Percentiles rank a stretch among this genome's conserved stretches.
Evolutionary conservation across 2,888 invertebrate genomes (phyloP).

Genomic region (Noctua janthina): DNA sequence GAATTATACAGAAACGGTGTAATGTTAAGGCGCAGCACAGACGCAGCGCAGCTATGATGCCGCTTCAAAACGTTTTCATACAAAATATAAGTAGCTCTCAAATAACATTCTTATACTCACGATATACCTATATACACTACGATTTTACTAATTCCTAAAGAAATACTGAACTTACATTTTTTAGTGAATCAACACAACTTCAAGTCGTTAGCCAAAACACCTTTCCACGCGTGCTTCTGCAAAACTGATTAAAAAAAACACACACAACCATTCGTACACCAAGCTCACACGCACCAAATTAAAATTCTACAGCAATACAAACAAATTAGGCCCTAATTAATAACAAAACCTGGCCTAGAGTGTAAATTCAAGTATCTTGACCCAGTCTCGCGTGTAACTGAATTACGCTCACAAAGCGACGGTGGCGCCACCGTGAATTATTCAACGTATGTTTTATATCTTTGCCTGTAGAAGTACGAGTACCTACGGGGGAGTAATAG

Average conservation of each 20-base stretch:
- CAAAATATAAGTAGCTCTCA: no score
- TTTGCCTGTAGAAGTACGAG: slow-evolving; percentile 38
- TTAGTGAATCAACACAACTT: not conserved
- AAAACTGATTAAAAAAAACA: not conserved
- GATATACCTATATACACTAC: not conserved
- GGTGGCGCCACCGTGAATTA: slow-evolving; percentile 74
- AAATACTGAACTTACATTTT: not conserved
- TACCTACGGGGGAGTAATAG: slow-evolving; percentile 28
- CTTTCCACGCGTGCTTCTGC: not conserved
- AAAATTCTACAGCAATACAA: slow-evolving; percentile 15
- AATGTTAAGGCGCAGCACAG: no score
- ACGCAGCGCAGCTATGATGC: no score
- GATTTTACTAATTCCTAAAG: not conserved
- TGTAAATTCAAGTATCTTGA: slow-evolving; percentile 54
- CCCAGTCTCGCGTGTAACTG: slow-evolving; percentile 74
- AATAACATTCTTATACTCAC: not conserved
- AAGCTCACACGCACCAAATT: slow-evolving; percentile 18
- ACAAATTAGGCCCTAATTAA: slow-evolving; percentile 50
- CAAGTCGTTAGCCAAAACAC: not conserved
- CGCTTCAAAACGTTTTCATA: no score
- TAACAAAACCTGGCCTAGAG: slow-evolving; percentile 31
- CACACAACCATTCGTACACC: not conserved
- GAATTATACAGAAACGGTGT: no score
- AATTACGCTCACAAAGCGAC: slow-evolving; percentile 78
- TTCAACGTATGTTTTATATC: slow-evolving; percentile 78